phyloP scores from a whole-genome alignment of 2,113 vertebrate genomes.

The Trochalopteron elliotii region DNA sequence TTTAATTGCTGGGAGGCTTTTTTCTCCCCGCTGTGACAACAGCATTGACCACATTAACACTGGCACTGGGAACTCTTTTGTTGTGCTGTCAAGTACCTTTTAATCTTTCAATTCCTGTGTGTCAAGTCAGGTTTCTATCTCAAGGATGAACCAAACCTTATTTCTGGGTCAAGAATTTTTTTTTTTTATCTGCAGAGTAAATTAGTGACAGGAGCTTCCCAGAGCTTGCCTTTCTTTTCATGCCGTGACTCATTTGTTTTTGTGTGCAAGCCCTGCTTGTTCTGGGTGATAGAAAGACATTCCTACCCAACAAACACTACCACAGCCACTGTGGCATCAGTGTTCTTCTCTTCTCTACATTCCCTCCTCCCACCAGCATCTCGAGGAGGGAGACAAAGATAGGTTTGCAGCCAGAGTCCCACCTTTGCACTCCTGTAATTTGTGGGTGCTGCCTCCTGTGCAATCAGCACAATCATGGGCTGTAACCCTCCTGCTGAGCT shows the following conservation, averaged over 20 bases:
- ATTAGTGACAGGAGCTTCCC: not conserved
- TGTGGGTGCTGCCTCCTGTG: not conserved
- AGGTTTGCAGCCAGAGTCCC: not conserved
- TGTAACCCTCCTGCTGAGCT: not conserved
- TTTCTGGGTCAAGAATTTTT: not conserved
- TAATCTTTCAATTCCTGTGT: not conserved
- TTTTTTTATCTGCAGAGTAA: not conserved
- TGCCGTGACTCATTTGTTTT: not conserved
- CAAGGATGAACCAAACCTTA: not conserved
- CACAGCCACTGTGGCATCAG: not conserved
- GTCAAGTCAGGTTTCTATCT: not conserved
- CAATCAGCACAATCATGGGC: not conserved
- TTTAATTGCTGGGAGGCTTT: constrained; percentile 12
- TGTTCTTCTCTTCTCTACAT: rapidly evolving
- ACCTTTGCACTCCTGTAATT: not conserved
- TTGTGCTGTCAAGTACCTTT: constrained; percentile 15
- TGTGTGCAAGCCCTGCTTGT: not conserved
- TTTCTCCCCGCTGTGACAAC: not conserved
- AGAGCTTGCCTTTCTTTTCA: not conserved
- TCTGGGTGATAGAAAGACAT: not conserved
- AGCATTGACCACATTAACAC: not conserved
- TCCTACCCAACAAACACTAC: not conserved
- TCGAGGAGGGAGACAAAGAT: not conserved
- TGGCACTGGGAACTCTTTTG: not conserved
- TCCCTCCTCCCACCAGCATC: not conserved